phyloP scores from a whole-genome alignment of 2,797 vertebrate genomes.

The Tokudaia muenninki region DNA sequence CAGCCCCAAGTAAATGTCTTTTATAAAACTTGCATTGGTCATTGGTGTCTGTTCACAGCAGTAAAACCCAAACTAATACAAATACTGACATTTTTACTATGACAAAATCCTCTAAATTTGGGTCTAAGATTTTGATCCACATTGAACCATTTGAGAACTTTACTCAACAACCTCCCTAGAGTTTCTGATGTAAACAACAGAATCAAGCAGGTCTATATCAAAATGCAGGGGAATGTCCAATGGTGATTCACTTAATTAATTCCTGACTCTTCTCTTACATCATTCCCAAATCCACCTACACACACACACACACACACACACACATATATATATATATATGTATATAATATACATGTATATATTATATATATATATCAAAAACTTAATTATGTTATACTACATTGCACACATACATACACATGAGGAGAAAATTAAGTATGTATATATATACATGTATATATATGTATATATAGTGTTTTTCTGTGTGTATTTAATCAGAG shows the following conservation, averaged over 20 bases:
- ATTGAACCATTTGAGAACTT: conserved; percentile 14
- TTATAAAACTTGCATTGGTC: too few species aligned
- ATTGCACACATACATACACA: not conserved
- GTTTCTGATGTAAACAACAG: not conserved
- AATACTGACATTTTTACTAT: not conserved
- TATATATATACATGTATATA: too few species aligned
- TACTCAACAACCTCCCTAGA: not conserved
- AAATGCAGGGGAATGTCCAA: not conserved
- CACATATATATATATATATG: not conserved
- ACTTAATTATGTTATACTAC: not conserved
- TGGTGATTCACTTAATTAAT: conserved; percentile 16
- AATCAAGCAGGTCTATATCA: not conserved
- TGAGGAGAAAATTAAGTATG: too few species aligned
- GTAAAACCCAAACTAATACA: too few species aligned
- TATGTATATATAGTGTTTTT: not conserved
- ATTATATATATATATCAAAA: not conserved
- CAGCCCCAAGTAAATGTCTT: too few species aligned
- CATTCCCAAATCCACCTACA: not conserved
- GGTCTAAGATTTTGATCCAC: not conserved
- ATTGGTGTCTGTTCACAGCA: too few species aligned
- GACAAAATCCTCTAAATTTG: not conserved
- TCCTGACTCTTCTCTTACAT: not conserved
- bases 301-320: not conserved
- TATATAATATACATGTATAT: too few species aligned
- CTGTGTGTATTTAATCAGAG: conserved; percentile 15